A percentile compares a stretch with the other conserved stretches of the same genome.
phyloP scores from a whole-genome alignment of 2,888 invertebrate species.

The Amphipoea oculea region DNA sequence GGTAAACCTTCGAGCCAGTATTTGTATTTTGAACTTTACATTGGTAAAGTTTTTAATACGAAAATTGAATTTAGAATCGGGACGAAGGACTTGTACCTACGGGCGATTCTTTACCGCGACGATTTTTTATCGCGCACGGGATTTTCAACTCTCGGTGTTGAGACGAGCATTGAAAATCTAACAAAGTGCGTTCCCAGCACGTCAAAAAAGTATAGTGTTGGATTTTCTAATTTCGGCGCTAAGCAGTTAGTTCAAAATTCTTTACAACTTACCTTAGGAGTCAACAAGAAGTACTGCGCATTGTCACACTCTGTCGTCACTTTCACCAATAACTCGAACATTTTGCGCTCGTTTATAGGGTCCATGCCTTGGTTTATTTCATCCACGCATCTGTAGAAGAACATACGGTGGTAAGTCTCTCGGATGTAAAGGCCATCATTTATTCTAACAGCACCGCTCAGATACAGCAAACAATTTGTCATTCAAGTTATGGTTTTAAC shows the following conservation, averaged over 20 bases:
- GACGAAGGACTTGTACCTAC: too few species aligned
- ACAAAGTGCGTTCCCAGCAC: too few species aligned
- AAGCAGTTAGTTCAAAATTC: too few species aligned
- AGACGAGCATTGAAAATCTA: too few species aligned
- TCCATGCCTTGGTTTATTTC: constrained; percentile 97
- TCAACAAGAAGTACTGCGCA: constrained; percentile 97
- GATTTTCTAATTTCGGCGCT: too few species aligned
- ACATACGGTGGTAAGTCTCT: background rate
- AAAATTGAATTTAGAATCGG: too few species aligned
- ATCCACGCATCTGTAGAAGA: constrained; percentile 91
- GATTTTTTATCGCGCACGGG: too few species aligned
- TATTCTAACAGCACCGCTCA: background rate
- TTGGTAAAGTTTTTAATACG: too few species aligned
- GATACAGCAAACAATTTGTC: background rate
- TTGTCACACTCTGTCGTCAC: constrained; percentile 92
- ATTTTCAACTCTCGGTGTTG: too few species aligned
- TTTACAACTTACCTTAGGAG: constrained; percentile 94
- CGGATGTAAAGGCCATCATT: background rate
- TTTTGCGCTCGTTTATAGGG: constrained; percentile 94
- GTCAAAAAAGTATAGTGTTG: too few species aligned
- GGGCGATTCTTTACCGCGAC: too few species aligned
- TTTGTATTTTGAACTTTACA: background rate
- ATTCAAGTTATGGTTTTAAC: background rate
- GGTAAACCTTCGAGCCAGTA: background rate
- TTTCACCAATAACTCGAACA: constrained; percentile 94